Conservation (phyloP, 2,888 invertebrate genomes). For the Rhabditophanes sp. region DNA sequence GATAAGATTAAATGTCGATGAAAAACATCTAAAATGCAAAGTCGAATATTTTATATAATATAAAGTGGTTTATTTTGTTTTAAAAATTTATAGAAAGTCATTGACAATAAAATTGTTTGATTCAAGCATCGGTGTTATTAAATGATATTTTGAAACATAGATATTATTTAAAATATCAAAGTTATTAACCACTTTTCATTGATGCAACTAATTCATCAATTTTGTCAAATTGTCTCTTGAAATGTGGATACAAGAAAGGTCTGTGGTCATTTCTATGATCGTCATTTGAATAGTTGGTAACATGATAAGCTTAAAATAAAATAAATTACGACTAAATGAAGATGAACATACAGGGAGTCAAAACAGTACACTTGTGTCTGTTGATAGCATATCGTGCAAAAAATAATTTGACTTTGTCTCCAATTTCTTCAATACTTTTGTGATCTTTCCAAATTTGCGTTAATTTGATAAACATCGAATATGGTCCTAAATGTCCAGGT, state of each 20-base stretch:
- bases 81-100: too few species aligned
- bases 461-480: slow-evolving; percentile 82
- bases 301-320: slow-evolving; percentile 59
- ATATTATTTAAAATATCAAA: too few species aligned
- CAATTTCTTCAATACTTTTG: too few species aligned
- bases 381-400: slow-evolving; percentile 87
- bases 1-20: too few species aligned
- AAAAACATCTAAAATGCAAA: too few species aligned
- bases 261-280: slow-evolving; percentile 77
- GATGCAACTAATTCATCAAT: slow-evolving; percentile 23
- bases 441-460: slow-evolving; percentile 65
- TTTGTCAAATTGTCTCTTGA: slow-evolving; percentile 28
- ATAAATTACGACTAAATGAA: not conserved
- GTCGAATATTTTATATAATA: too few species aligned
- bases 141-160: too few species aligned
- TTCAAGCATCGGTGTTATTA: too few species aligned
- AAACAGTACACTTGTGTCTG: slow-evolving; percentile 91
- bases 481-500: slow-evolving; percentile 60
- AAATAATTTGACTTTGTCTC: slow-evolving; percentile 79
- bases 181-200: too few species aligned
- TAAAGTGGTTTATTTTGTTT: too few species aligned
- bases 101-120: too few species aligned
- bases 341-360: slow-evolving; percentile 58
- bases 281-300: slow-evolving; percentile 85
- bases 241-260: slow-evolving; percentile 65